Percentiles rank a stretch among this genome's conserved stretches.
phyloP scores from a whole-genome alignment of 2,113 vertebrate species.

The Thryonomys swinderianus region DNA sequence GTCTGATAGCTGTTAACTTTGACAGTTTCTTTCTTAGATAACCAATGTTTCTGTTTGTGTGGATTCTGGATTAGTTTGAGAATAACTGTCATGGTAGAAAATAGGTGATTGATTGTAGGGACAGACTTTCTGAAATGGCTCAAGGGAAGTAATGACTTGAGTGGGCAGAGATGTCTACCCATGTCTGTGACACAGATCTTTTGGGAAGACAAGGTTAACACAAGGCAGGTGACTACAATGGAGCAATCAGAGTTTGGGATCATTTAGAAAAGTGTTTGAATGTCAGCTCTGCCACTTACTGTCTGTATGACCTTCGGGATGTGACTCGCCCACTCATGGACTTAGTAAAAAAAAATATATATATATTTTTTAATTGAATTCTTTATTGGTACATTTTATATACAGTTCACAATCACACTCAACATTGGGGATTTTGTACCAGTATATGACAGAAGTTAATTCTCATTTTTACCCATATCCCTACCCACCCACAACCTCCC shows the following conservation, averaged over 20 bases:
- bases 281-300: not conserved
- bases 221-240: not conserved
- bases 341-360: too few species aligned
- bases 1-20: conserved; percentile 31
- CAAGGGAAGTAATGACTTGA: not conserved
- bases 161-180: not conserved
- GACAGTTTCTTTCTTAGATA: conserved; percentile 64
- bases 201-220: not conserved
- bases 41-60: not conserved
- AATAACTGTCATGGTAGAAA: not conserved
- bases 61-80: not conserved
- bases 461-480: too few species aligned
- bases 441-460: too few species aligned
- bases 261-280: not conserved
- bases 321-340: not conserved
- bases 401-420: too few species aligned
- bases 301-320: not conserved
- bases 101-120: too few species aligned
- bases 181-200: not conserved
- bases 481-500: too few species aligned
- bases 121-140: not conserved
- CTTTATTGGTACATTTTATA: too few species aligned
- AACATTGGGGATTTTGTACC: too few species aligned
- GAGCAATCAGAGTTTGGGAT: not conserved
- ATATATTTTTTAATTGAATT: too few species aligned